Conservation (phyloP, 2,888 invertebrate species). For the Adineta ricciae region DNA sequence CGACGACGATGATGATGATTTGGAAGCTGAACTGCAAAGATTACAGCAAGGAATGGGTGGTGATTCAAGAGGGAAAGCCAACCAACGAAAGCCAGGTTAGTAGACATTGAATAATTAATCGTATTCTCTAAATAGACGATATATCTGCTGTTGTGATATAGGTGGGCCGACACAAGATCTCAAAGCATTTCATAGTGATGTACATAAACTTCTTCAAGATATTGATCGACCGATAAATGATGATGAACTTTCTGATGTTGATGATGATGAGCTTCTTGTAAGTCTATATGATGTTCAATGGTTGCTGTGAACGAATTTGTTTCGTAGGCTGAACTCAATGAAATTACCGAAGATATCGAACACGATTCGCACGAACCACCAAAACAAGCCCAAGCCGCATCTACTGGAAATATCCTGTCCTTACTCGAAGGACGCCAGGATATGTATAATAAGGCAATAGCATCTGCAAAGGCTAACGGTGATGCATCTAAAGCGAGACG, state of each 20-base stretch:
- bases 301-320: neutral
- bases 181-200: neutral
- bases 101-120: too few species aligned
- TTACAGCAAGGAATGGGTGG: neutral
- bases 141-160: neutral
- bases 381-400: neutral
- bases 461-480: neutral
- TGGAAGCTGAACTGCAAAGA: neutral
- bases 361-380: neutral
- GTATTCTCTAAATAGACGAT: too few species aligned
- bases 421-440: neutral
- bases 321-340: slow-evolving; percentile 9
- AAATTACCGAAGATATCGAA: neutral
- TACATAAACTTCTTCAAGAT: neutral
- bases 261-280: neutral
- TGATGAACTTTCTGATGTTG: slow-evolving; percentile 12
- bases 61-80: neutral
- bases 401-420: neutral
- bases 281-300: neutral
- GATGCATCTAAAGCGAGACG: neutral
- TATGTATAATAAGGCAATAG: neutral
- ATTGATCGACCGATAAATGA: slow-evolving; percentile 6
- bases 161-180: neutral
- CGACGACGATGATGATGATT: neutral
- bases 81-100: neutral